These are phyloP conservation scores for Sclerurus mexicanus DNA, from an alignment of 2,113 vertebrate genomes.

Conservation along the genomic window DNA sequence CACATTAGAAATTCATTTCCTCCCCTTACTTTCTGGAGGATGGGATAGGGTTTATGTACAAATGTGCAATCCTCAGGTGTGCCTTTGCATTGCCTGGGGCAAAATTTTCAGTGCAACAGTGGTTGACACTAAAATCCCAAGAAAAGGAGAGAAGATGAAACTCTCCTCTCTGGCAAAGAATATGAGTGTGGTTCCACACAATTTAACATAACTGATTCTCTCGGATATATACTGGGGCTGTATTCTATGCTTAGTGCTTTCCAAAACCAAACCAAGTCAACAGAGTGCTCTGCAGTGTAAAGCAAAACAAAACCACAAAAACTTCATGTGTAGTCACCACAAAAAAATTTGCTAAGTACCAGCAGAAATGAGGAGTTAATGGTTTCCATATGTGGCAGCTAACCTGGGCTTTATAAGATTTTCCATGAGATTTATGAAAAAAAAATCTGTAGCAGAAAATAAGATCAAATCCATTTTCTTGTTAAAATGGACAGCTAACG, in stretches of 20 bases:
- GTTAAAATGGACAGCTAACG: constrained; percentile 28
- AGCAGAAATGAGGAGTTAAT: constrained; percentile 76
- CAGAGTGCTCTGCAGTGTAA: constrained; percentile 34
- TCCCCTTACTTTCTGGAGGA: background rate
- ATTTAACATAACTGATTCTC: constrained; percentile 29
- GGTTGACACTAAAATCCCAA: background rate
- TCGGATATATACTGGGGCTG: background rate
- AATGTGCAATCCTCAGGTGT: background rate
- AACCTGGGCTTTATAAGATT: constrained; percentile 67
- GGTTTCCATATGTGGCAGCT: constrained; percentile 67
- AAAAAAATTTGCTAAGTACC: constrained; percentile 77
- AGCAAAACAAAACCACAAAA: constrained; percentile 66
- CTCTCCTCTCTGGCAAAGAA: background rate
- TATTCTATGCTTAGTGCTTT: constrained; percentile 20
- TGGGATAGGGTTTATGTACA: background rate
- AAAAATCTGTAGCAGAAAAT: constrained; percentile 21
- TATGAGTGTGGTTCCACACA: background rate
- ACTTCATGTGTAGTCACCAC: constrained; percentile 68
- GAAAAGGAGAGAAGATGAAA: background rate
- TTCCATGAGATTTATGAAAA: constrained; percentile 67
- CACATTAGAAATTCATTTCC: constrained; percentile 20
- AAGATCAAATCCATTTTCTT: constrained; percentile 49
- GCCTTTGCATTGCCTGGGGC: background rate
- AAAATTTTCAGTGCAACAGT: background rate
- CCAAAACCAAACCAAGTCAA: constrained; percentile 64